Base-by-base conservation (phyloP, 2,113 vertebrate genomes). In the Tychaedon coryphoeus region DNA sequence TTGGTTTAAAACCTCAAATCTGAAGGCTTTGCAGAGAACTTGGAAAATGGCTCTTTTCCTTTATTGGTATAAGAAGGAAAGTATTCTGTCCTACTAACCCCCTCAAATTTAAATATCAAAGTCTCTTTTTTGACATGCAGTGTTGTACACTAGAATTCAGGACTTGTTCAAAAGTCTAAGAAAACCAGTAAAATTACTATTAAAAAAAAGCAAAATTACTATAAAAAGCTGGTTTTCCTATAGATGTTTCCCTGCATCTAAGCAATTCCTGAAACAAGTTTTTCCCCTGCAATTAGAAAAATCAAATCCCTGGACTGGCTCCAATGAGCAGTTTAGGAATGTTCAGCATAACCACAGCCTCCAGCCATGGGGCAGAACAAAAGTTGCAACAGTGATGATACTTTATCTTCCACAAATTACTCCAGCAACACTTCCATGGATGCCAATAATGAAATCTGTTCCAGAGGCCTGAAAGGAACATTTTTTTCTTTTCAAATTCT, bases 361-460 rank as follows among this genome's bases (percentile, higher is more conserved):
- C 69, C 66, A 88, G 79, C 79, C 72, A 86, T 50, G 76, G 76
- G 79, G 81, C 65, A 91, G 75, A 86, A 93, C 73, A 92, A 61
- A 96, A 95, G 57, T 66, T 93, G 50, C 79, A 90, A 69, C 26
- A 78, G 40, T 33, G 40, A 47, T 86, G 86, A 69, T 77, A 60
- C 48, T 90, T 90, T 80, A 73, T 88, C 78, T 83, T 82, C 67
- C 53, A 56, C 40, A 75, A 57, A 31, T 81, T 54, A 47, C 29
- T 88, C 79, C 60, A 82, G 19, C 75, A 92, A n/a, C 43, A 14
- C n/a, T 73, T 86, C 26, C 34, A 34, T 33, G 71, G 14, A 73
- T 73, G 80, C 69, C 71, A 86, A 15, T 61, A 87, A 56, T 14
- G 18, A 77, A 80, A 91, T 85, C 22, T n/a, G 42, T 43, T 76